Base-by-base conservation (phyloP, 2,888 invertebrate genomes). In the Eupithecia abbreviata region DNA sequence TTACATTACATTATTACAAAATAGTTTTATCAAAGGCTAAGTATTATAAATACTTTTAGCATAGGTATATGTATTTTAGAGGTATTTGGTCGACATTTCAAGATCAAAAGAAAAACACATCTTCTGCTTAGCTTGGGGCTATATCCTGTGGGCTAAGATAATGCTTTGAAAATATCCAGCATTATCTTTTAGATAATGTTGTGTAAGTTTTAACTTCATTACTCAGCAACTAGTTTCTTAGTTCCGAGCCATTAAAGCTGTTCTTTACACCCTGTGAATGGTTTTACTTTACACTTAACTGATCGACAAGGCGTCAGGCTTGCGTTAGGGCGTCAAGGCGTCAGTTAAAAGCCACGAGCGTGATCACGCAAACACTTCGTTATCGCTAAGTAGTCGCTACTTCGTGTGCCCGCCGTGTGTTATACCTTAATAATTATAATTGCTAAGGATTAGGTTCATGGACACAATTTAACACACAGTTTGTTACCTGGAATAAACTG, bases 341-440 rank as follows among this genome's bases (percentile, higher is more conserved):
- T 74, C 72, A 74, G 55, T 47, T 68, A 65, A 72, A 71, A 67
- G 71, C 74, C 51, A 49, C 45, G 68, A 55, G 78, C 72, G 55
- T 66, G 58, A 75, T 76, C 82, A 82, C 82, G 82, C 82, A 79
- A 82, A 79, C 80, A 77, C 81, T 80, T 81, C 79, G 79, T 81
- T 79, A 80, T 71, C 71, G 76, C 79, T 80, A 80, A 82, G 73
- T 76, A 71, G 77, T 79, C 77, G 80, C 79, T 80, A 79, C 73
- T 62, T 70, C 18, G 43, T 66, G 65, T 58, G 47, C 69, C 30
- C 65, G 51, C 43, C 43, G 77, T 73, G 51, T 47, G 74, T 74
- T 73, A 73, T n/a, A 45, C 67, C 43, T 45, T 73, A 75, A 55
- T 70, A 72, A 30, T 68, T 67, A 73, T 73, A 62, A 62, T 62